These are phyloP conservation scores for Anticlea derivata DNA, from an alignment of 2,888 invertebrate species.

Conservation along the genomic window DNA sequence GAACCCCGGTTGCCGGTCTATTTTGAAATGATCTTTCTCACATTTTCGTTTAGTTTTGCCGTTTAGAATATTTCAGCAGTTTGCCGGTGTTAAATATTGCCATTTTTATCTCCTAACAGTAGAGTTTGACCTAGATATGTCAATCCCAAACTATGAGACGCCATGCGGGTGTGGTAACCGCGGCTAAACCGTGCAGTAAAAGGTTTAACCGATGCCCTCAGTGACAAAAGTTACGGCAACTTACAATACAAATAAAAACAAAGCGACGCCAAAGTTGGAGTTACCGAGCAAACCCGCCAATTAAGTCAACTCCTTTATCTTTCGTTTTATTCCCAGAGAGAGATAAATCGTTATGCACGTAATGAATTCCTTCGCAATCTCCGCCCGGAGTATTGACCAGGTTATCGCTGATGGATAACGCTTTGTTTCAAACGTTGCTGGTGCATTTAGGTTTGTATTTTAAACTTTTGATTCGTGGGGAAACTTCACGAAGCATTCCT, in stretches of 20 bases:
- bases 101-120: neutral
- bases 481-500: slow-evolving; percentile 12
- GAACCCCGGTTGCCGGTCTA: no score
- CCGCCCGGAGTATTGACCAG: slow-evolving; percentile 18
- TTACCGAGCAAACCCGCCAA: slow-evolving; percentile 49
- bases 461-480: neutral
- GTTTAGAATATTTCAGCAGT: neutral
- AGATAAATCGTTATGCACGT: slow-evolving; percentile 29
- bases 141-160: slow-evolving; percentile 17
- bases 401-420: slow-evolving; percentile 21
- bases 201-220: slow-evolving; percentile 30
- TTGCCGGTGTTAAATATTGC: slow-evolving; percentile 1
- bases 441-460: slow-evolving; percentile 12
- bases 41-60: neutral
- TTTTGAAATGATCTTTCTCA: no score
- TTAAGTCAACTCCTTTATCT: slow-evolving; percentile 40
- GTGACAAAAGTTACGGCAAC: slow-evolving; percentile 44
- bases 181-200: slow-evolving; percentile 27
- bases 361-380: slow-evolving; percentile 23
- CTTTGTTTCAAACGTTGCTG: slow-evolving; percentile 14
- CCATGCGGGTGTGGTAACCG: slow-evolving; percentile 30
- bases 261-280: slow-evolving; percentile 45
- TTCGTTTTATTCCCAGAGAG: slow-evolving; percentile 16
- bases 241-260: slow-evolving; percentile 50
- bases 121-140: slow-evolving; percentile 3